Base-by-base conservation (phyloP, 2,797 vertebrate species). In the Anguilla anguilla region DNA sequence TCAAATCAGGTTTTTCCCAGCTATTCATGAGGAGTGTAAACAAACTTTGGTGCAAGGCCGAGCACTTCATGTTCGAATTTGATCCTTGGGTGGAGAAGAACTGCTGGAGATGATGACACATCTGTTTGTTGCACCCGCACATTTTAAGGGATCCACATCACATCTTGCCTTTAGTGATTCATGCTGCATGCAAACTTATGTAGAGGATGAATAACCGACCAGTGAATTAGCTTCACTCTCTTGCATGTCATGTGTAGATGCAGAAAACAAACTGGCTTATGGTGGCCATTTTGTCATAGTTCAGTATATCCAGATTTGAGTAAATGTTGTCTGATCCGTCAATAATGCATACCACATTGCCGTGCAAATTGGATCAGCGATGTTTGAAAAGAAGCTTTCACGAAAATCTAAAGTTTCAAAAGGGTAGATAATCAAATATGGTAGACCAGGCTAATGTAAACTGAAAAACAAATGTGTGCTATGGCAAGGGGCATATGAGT, bases 371-470 rank as follows among this genome's bases (percentile, higher is more conserved):
- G 35, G 13, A 77, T 77, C 31, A 39, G 31, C 74, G 15, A 77
- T 19, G 13, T 19, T 39, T 43, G 11, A 77, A 77, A 77, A 43
- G 3, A 19, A 39, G 31, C 61, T 77, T 77, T 77, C 31, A 43
- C 3, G 43, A 43, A 39, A 35, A 77, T 43, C 35, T 77, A 43
- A 7, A 17, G 28, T 74, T 74, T 35, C 69, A 77, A 43, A 77
- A 39, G 31, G 13, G 74, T 15, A 43, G 31, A 77, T 77, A 19
- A 77, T 77, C 74, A 77, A 77, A 77, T 77, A 77, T 77, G 74
- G 17, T 43, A 77, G 10, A 43, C 72, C 15, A 43, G 35, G 74
- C 74, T 43, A 77, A 77, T 77, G 35, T 77, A 17, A 43, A 43
- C 35, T 43, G 13, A 35, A 77, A 72, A 72, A 77, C 31, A 43